Percentiles rank a stretch among this genome's conserved stretches.
These are phyloP conservation scores for Rhynchophorus ferrugineus DNA, from an alignment of 1,140 invertebrate genomes.

Conservation along the genomic window DNA sequence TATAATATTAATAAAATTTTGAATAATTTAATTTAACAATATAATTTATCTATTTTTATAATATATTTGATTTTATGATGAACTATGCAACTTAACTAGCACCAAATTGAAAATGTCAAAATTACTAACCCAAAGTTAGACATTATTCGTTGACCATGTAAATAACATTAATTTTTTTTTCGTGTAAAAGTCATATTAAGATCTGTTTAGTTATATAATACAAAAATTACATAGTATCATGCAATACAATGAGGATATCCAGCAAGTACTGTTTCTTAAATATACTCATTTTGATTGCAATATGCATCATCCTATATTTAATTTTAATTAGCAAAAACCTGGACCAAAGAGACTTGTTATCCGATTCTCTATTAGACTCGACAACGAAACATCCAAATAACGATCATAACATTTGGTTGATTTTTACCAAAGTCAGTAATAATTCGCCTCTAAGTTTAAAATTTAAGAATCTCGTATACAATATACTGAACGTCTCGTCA, in stretches of 20 bases:
- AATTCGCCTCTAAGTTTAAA: slow-evolving; percentile 34
- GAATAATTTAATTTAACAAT: no score
- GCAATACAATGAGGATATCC: not conserved
- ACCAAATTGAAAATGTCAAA: no score
- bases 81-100: no score
- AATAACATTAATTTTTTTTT: no score
- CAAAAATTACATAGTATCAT: no score
- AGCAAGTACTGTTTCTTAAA: not conserved
- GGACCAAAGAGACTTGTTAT: not conserved
- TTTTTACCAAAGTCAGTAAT: slow-evolving; percentile 38
- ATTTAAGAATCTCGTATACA: slow-evolving; percentile 35
- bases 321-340: not conserved
- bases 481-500: slow-evolving; percentile 34
- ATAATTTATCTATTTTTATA: no score
- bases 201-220: no score
- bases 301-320: not conserved
- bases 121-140: no score
- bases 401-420: slow-evolving; percentile 38
- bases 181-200: no score
- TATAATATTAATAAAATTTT: no score
- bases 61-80: no score
- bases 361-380: not conserved
- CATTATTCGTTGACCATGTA: no score
- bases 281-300: not conserved
- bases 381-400: slow-evolving; percentile 2